phyloP scores from a whole-genome alignment of 2,888 invertebrate species.

The Aspidiotus rigidus region DNA sequence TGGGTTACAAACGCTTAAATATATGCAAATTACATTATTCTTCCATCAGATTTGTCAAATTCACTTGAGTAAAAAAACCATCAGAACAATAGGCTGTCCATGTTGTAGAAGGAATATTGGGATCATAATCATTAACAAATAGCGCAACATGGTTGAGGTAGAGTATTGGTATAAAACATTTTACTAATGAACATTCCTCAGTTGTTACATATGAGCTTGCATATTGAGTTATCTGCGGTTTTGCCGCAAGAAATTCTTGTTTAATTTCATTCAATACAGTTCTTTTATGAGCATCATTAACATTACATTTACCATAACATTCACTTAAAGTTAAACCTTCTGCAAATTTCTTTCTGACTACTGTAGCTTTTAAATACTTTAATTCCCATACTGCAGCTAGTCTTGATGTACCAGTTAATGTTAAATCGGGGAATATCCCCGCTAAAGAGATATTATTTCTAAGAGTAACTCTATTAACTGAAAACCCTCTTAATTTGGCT shows the following conservation, averaged over 20 bases:
- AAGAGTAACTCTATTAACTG: too few species aligned
- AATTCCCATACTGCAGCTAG: background rate
- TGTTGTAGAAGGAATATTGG: background rate
- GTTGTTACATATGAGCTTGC: background rate
- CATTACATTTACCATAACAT: background rate
- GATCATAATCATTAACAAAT: background rate
- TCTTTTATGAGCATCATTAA: conserved; percentile 5
- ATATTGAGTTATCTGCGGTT: conserved; percentile 9
- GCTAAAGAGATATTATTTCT: too few species aligned
- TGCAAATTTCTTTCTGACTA: background rate
- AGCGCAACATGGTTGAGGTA: conserved; percentile 3
- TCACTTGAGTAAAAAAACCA: too few species aligned
- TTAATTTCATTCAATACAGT: conserved; percentile 6
- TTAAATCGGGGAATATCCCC: background rate
- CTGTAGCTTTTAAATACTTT: background rate
- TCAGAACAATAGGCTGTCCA: too few species aligned
- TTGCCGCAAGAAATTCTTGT: background rate
- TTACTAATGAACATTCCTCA: background rate
- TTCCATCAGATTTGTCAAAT: too few species aligned
- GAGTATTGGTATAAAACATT: conserved; percentile 1
- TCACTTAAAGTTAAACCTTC: background rate
- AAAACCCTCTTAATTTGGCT: too few species aligned
- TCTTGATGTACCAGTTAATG: background rate
- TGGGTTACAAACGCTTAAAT: too few species aligned
- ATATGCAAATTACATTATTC: too few species aligned